A percentile compares a stretch with the other conserved stretches of the same genome.
These are phyloP conservation scores for Nymphalis polychloros DNA, from an alignment of 2,888 invertebrate species.

Conservation along the genomic window DNA sequence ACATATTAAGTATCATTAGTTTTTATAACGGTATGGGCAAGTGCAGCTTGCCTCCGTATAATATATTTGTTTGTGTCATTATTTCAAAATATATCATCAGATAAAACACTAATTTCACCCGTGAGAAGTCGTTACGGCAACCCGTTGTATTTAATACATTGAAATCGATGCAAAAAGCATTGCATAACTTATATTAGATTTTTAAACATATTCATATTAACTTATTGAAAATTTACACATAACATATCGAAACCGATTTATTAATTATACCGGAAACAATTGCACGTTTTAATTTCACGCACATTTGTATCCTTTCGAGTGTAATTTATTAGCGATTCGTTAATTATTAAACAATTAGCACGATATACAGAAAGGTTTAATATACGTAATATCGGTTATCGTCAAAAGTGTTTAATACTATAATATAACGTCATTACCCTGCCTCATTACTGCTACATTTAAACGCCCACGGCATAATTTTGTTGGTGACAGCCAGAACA, in stretches of 20 bases:
- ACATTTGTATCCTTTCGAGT: slow-evolving; percentile 25
- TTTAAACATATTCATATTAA: not conserved
- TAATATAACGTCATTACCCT: slow-evolving; percentile 49
- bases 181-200: no score
- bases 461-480: slow-evolving; percentile 27
- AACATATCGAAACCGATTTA: slow-evolving; percentile 24
- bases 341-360: slow-evolving; percentile 31
- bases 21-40: no score
- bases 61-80: no score
- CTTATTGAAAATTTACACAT: not conserved
- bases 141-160: no score
- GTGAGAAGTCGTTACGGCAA: no score
- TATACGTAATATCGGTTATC: slow-evolving; percentile 39
- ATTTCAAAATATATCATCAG: no score
- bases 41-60: no score
- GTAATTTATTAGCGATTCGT: slow-evolving; percentile 25
- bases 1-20: no score
- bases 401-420: slow-evolving; percentile 50
- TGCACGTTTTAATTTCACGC: slow-evolving; percentile 30
- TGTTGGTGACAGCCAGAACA: slow-evolving; percentile 10
- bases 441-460: slow-evolving; percentile 33
- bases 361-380: slow-evolving; percentile 27
- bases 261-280: slow-evolving; percentile 28
- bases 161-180: no score
- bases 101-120: no score